Conservation (phyloP, 2,797 vertebrate genomes). For the Coregonus suidteri region DNA sequence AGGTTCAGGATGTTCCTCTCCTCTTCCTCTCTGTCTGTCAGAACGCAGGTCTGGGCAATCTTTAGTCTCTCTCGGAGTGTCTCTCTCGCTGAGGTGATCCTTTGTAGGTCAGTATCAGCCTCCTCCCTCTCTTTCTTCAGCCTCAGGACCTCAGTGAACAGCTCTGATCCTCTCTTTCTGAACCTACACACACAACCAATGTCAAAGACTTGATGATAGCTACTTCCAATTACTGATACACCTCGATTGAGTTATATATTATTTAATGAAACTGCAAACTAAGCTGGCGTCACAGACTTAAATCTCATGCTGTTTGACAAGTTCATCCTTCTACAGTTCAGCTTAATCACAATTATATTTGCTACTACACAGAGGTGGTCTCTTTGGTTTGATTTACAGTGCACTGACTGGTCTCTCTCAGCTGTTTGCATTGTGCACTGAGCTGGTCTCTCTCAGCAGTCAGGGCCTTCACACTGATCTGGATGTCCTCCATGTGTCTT, state of each 20-base stretch:
- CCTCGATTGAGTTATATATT: not conserved
- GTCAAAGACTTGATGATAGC: not conserved
- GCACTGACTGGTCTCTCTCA: constrained; percentile 46
- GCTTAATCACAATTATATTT: no score
- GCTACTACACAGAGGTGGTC: not conserved
- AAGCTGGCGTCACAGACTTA: no score
- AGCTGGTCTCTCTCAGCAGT: constrained; percentile 87
- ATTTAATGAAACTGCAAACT: no score
- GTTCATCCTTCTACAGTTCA: no score
- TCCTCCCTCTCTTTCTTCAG: constrained; percentile 79
- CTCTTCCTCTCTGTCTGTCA: constrained; percentile 78
- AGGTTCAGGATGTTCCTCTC: constrained; percentile 79
- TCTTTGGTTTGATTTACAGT: not conserved
- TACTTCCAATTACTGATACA: not conserved
- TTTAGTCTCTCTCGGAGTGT: constrained; percentile 82
- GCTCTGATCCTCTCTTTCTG: constrained; percentile 73
- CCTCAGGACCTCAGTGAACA: constrained; percentile 61
- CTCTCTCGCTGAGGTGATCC: constrained; percentile 82
- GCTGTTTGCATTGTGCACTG: constrained; percentile 79
- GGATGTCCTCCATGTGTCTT: constrained; percentile 89
- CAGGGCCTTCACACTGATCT: constrained; percentile 84
- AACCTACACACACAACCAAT: constrained; percentile 59
- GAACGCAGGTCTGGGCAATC: constrained; percentile 76
- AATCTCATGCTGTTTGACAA: no score
- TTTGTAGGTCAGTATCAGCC: constrained; percentile 75